Percentiles rank a stretch among this genome's conserved stretches.
Evolutionary conservation across 2,797 vertebrate species (phyloP).

Genomic region (Heterohyrax brucei): DNA sequence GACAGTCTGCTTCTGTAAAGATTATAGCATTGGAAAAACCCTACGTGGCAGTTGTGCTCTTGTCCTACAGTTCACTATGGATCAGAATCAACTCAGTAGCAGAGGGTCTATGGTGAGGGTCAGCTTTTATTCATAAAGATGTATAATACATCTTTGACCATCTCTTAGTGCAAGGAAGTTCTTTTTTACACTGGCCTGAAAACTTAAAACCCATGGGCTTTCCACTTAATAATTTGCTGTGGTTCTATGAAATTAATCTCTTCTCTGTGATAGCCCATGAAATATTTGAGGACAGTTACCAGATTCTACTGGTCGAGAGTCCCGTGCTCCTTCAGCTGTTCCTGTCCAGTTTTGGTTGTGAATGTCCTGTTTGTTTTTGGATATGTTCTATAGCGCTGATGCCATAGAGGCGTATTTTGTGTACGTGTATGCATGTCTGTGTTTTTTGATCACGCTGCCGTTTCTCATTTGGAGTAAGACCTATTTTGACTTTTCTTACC

Average conservation of each 20-base stretch:
- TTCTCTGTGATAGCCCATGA: neutral
- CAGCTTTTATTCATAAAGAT: neutral
- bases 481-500: conserved; percentile 64
- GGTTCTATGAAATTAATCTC: neutral
- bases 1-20: too few relatives aligned
- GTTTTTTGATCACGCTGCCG: conserved; percentile 63
- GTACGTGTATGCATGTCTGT: neutral
- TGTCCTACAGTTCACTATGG: too few relatives aligned
- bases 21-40: too few relatives aligned
- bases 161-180: neutral
- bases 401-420: neutral
- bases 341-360: neutral
- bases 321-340: neutral
- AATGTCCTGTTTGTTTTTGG: neutral
- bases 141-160: neutral
- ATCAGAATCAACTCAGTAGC: too few relatives aligned
- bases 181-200: neutral
- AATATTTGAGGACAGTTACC: neutral
- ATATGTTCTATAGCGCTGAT: neutral
- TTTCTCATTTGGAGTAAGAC: conserved; percentile 39
- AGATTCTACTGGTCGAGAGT: neutral
- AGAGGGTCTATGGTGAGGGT: neutral
- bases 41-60: too few relatives aligned
- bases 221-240: neutral
- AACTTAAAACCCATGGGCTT: neutral